phyloP scores from a whole-genome alignment of 1,140 invertebrate genomes.

The Sycophila sp. region DNA sequence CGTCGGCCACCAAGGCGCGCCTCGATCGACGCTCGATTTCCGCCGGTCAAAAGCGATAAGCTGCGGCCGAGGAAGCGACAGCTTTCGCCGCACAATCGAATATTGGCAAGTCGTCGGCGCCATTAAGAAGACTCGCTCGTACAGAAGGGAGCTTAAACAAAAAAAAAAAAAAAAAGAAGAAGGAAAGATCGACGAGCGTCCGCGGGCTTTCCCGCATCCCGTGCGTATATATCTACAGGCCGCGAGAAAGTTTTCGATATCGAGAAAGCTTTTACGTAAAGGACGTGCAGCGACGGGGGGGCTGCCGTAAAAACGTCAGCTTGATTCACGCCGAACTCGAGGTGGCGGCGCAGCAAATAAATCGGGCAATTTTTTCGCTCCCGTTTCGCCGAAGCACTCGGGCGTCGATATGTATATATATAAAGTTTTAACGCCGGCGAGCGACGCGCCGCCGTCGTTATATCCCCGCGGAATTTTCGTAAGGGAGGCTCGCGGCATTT shows the following conservation, averaged over 20 bases:
- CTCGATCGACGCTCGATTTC: no score
- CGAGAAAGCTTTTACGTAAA: conserved; percentile 24
- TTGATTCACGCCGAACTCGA: neutral
- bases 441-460: neutral
- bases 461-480: neutral
- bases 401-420: no score
- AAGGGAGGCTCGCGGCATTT: neutral
- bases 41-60: no score
- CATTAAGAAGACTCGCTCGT: no score
- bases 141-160: no score
- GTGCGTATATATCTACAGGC: neutral
- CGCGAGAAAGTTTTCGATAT: neutral
- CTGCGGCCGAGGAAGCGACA: no score
- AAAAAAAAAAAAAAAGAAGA: no score
- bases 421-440: no score
- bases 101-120: no score
- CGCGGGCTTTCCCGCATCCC: neutral
- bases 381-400: neutral
- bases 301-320: neutral
- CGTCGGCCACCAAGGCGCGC: no score
- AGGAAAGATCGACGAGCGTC: neutral
- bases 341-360: neutral
- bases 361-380: neutral
- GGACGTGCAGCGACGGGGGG: neutral
- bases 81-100: no score